Evolutionary conservation across 2,113 vertebrate species (phyloP).

Genomic region (Prunella himalayana): DNA sequence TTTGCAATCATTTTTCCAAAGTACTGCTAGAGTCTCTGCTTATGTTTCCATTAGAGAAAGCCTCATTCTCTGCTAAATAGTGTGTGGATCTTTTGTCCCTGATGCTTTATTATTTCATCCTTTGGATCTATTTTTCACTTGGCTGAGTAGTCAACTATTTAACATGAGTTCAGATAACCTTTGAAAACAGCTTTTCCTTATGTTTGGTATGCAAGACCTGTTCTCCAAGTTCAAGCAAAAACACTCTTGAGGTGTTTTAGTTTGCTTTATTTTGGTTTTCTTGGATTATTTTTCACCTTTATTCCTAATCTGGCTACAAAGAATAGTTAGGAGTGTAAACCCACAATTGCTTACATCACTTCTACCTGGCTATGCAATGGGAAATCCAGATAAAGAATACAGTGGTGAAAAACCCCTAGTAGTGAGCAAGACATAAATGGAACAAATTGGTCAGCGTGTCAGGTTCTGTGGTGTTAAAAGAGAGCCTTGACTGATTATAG

Average conservation of each 20-base stretch:
- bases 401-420: fast-evolving
- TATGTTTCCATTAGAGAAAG: slow-evolving; percentile 34
- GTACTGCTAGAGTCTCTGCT: background rate
- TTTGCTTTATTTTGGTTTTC: background rate
- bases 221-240: background rate
- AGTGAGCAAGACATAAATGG: background rate
- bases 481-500: background rate
- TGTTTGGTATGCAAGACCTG: slow-evolving; percentile 21
- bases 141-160: slow-evolving; percentile 48
- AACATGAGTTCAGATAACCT: slow-evolving; percentile 46
- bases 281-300: background rate
- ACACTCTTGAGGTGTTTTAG: background rate
- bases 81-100: slow-evolving; percentile 23
- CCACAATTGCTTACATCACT: background rate
- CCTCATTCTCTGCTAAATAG: slow-evolving; percentile 55
- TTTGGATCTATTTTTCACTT: slow-evolving; percentile 51
- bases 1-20: slow-evolving; percentile 42
- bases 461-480: background rate
- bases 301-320: background rate
- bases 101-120: slow-evolving; percentile 54
- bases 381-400: background rate
- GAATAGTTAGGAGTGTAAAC: background rate
- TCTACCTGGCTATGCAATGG: background rate
- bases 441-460: background rate
- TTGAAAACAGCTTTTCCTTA: slow-evolving; percentile 34